A percentile compares a stretch with the other conserved stretches of the same genome.
Conservation (phyloP, 2,113 vertebrate genomes). For the Corapipo altera region DNA sequence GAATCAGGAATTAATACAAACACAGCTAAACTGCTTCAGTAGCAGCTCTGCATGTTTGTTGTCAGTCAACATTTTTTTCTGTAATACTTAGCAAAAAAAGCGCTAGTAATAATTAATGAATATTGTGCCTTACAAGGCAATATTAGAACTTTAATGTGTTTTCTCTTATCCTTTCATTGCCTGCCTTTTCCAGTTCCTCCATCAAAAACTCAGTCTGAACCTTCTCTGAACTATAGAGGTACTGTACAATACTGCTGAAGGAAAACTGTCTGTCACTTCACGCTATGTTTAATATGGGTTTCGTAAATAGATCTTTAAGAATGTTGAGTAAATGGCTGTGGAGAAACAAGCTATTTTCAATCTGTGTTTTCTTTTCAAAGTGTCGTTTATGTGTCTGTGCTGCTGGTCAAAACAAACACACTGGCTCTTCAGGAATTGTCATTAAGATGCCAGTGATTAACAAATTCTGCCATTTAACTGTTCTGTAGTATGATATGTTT, state of each 20-base stretch:
- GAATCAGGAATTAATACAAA: not conserved
- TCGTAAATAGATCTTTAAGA: not conserved
- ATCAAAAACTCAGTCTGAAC: conserved; percentile 91
- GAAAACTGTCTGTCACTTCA: not conserved
- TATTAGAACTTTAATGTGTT: not conserved
- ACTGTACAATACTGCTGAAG: conserved; percentile 59
- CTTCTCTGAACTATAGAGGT: conserved; percentile 89
- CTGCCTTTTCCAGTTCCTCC: conserved; percentile 86
- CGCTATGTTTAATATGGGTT: conserved; percentile 9
- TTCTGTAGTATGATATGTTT: not conserved
- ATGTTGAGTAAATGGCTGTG: rapidly evolving
- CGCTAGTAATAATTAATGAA: not conserved
- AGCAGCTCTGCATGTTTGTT: not conserved
- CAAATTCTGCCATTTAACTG: not conserved
- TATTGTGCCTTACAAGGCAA: not conserved
- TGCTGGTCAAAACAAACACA: not conserved
- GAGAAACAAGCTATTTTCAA: not conserved
- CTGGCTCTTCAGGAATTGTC: not conserved
- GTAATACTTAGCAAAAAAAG: not conserved
- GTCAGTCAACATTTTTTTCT: rapidly evolving
- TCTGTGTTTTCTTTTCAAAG: not conserved
- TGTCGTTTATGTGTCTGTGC: not conserved
- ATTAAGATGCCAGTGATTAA: not conserved
- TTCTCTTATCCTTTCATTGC: conserved; percentile 51
- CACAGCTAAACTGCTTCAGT: not conserved